phyloP scores from a whole-genome alignment of 64 coral and sea anemone genomes.

The Porites australiensis region DNA sequence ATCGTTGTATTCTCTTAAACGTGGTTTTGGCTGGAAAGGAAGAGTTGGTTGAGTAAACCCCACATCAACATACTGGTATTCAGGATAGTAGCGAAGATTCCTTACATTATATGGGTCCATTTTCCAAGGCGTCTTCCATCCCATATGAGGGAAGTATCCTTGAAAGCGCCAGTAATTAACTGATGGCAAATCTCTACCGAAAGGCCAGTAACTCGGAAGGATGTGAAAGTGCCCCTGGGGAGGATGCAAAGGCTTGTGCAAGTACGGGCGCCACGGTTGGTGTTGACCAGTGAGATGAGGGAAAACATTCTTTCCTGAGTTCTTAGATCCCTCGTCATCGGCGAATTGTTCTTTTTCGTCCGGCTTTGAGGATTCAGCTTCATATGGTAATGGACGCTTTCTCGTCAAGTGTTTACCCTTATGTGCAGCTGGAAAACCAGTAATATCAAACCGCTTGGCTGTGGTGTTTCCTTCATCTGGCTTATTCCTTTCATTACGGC shows the following conservation, averaged over 20 bases:
- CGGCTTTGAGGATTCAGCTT: neutral
- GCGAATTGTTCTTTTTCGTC: neutral
- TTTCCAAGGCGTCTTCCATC: neutral
- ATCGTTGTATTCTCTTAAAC: neutral
- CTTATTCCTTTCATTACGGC: neutral
- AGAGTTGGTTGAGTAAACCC: neutral
- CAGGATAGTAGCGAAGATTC: neutral
- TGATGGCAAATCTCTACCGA: too few species aligned
- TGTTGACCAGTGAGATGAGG: neutral
- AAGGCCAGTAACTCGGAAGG: neutral
- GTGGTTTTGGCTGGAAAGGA: neutral
- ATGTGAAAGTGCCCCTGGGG: neutral
- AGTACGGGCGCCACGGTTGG: neutral
- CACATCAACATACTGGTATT: conserved; percentile 21
- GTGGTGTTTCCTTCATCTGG: neutral
- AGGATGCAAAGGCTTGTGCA: neutral
- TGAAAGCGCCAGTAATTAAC: neutral
- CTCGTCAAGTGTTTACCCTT: neutral
- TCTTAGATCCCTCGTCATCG: neutral
- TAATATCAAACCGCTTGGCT: conserved; percentile 23
- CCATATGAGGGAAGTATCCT: conserved; percentile 14
- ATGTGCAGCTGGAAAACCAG: neutral
- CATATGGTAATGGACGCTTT: neutral
- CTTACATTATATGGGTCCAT: neutral
- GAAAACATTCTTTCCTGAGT: neutral